Percentiles rank a stretch among this genome's conserved stretches.
Evolutionary conservation across 1,140 invertebrate species (phyloP).

Genomic region (Goniozus legneri): DNA sequence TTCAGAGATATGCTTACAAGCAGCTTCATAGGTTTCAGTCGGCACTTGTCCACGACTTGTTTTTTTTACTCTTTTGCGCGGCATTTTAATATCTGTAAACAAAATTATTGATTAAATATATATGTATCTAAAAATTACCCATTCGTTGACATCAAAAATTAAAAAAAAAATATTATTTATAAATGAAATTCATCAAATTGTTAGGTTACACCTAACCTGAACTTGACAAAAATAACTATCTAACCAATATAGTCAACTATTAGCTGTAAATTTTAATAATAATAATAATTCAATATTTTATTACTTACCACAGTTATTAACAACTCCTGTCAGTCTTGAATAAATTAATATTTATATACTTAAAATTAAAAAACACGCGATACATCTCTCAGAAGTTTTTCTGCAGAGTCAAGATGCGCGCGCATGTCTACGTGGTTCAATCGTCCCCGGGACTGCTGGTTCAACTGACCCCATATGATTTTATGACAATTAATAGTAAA

Average conservation of each 20-base stretch:
- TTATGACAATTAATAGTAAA: too few species aligned
- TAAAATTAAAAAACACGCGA: background rate
- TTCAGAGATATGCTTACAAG: background rate
- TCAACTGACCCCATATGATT: too few species aligned
- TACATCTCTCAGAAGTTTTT: background rate
- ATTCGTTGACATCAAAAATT: background rate
- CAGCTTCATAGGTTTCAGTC: background rate
- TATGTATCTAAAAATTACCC: background rate
- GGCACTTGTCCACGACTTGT: background rate
- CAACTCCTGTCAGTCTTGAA: background rate
- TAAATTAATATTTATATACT: background rate
- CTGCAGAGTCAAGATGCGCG: background rate
- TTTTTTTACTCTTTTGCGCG: slow-evolving; percentile 8
- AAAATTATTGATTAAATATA: slow-evolving; percentile 2
- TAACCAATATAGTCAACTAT: background rate
- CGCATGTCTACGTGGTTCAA: background rate
- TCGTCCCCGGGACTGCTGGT: background rate
- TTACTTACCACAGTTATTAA: background rate
- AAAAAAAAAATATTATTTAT: background rate
- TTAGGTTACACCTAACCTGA: background rate
- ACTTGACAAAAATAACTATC: background rate
- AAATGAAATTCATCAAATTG: background rate
- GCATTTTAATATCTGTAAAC: slow-evolving; percentile 17
- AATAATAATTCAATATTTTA: background rate
- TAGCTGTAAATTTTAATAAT: background rate